These are phyloP conservation scores for Bolinopsis microptera DNA, from an alignment of 37 sponge, comb jelly and placozoan genomes.

Conservation along the genomic window DNA sequence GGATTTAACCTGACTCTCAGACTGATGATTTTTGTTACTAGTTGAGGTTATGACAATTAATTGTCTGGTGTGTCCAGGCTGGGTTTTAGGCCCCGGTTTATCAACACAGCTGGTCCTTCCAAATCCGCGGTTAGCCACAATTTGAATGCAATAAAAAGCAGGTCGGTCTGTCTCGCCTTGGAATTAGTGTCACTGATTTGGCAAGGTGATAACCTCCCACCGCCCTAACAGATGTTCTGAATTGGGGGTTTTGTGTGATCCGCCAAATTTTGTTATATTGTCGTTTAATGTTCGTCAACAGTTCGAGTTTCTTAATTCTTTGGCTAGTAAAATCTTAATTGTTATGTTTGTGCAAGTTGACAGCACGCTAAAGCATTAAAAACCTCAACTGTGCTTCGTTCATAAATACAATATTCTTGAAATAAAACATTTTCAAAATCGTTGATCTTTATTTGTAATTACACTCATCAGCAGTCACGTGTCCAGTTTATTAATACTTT, in stretches of 20 bases:
- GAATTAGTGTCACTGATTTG: background rate
- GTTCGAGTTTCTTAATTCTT: too few species aligned
- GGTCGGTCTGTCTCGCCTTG: background rate
- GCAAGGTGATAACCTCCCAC: background rate
- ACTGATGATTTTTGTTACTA: background rate
- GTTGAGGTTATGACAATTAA: background rate
- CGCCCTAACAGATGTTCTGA: background rate
- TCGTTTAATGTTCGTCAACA: too few species aligned
- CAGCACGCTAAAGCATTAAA: too few species aligned
- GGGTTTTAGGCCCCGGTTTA: background rate
- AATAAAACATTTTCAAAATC: too few species aligned
- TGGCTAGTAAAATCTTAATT: too few species aligned
- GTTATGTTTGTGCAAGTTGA: too few species aligned
- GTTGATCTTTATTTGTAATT: too few species aligned
- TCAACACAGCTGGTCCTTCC: background rate
- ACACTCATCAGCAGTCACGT: too few species aligned
- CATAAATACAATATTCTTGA: too few species aligned
- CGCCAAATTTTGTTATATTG: too few species aligned
- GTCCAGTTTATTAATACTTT: too few species aligned
- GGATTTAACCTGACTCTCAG: background rate
- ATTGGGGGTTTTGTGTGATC: background rate
- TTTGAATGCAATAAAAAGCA: background rate
- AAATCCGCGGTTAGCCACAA: background rate
- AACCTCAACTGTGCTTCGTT: too few species aligned
- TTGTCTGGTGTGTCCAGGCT: background rate